These are phyloP conservation scores for Pogonocherus hispidulus DNA, from an alignment of 2,888 invertebrate species.

Conservation along the genomic window DNA sequence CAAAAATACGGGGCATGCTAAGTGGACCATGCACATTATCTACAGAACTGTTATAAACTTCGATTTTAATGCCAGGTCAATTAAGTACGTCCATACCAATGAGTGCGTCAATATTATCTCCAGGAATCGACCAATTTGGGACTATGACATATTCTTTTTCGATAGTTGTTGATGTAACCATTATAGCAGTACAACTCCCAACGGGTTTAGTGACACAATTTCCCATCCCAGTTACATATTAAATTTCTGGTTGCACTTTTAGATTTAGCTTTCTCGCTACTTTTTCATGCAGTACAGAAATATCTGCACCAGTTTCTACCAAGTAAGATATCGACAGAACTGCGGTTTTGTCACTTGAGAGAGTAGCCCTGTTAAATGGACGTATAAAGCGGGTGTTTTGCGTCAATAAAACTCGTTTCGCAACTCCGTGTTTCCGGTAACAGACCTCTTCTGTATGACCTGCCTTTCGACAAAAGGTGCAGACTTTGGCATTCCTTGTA, in stretches of 20 bases:
- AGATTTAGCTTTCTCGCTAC: conserved; percentile 1
- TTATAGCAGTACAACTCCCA: background rate
- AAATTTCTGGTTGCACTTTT: background rate
- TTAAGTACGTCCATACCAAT: no score
- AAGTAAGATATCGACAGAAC: background rate
- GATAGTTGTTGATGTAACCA: background rate
- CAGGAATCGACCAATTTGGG: background rate
- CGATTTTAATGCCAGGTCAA: no score
- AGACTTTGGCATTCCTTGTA: no score
- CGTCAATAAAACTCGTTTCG: no score
- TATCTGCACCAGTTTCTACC: conserved; percentile 2
- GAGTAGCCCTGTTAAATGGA: background rate
- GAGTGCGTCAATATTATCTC: background rate
- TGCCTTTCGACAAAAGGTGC: no score
- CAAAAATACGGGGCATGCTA: no score
- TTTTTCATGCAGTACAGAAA: background rate
- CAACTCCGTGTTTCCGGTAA: no score
- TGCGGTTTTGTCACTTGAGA: background rate
- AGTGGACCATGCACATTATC: no score
- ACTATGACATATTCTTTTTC: background rate
- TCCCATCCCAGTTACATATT: background rate
- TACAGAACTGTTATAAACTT: no score
- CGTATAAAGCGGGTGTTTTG: no score
- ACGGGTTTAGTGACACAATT: background rate
- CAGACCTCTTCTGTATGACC: no score